Evolutionary conservation across 2,797 vertebrate genomes (phyloP).

Genomic region (Chrysocyon brachyurus): DNA sequence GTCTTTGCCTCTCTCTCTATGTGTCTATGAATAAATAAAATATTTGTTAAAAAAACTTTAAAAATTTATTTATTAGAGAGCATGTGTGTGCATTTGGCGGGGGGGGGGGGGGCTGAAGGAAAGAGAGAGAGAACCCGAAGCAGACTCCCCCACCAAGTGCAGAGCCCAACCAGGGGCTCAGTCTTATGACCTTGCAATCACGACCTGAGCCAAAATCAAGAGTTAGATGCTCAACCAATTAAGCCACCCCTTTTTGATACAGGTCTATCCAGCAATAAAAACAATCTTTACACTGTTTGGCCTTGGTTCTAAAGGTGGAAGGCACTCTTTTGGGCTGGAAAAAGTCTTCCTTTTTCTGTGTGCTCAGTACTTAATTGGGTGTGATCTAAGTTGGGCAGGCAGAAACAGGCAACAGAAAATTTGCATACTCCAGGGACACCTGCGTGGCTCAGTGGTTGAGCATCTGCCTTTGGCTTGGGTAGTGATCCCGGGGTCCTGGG

Average conservation of each 20-base stretch:
- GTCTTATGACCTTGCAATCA: neutral
- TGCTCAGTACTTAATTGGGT: neutral
- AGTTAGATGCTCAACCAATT: neutral
- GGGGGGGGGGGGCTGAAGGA: neutral
- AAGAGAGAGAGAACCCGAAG: neutral
- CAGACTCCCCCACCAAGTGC: neutral
- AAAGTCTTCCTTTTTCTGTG: neutral
- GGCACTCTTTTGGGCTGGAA: neutral
- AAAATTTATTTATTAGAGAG: too few species aligned
- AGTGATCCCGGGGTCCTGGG: too few species aligned
- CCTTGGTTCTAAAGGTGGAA: neutral
- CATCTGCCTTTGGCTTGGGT: too few species aligned
- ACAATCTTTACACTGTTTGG: neutral
- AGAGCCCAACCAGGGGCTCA: neutral
- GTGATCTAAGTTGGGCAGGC: neutral
- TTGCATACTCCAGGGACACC: too few species aligned
- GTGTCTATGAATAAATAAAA: too few species aligned
- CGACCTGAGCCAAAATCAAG: neutral
- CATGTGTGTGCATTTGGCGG: too few species aligned
- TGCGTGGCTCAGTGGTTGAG: too few species aligned
- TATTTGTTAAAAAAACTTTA: too few species aligned
- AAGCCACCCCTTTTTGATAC: neutral
- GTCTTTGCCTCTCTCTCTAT: too few species aligned
- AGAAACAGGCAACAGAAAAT: neutral
- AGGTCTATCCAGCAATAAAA: conserved; percentile 70